Evolutionary conservation across 2,888 invertebrate species (phyloP).

Genomic region (Meganola albula): DNA sequence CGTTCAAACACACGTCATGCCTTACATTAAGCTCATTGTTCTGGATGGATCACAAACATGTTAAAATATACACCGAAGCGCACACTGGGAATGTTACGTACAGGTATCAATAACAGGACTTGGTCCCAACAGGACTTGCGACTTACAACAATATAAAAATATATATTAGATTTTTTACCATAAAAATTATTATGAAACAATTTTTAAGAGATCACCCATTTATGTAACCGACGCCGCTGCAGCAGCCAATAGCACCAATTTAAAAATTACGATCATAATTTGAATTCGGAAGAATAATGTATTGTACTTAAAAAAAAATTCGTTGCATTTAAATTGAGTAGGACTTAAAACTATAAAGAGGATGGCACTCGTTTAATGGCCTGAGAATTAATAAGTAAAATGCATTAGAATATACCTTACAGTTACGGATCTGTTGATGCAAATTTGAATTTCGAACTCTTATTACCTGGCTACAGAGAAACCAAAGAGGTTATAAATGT

Average conservation of each 20-base stretch:
- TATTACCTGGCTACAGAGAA: slow-evolving; percentile 1
- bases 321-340: slow-evolving; percentile 56
- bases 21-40: slow-evolving; percentile 62
- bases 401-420: slow-evolving; percentile 70
- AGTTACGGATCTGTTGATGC: slow-evolving; percentile 34
- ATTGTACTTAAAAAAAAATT: slow-evolving; percentile 45
- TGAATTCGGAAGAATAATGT: slow-evolving; percentile 30
- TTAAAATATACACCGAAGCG: slow-evolving; percentile 66
- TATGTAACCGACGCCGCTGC: slow-evolving; percentile 51
- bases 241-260: slow-evolving; percentile 60
- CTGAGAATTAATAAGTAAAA: slow-evolving; percentile 77
- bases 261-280: slow-evolving; percentile 30
- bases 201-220: slow-evolving; percentile 70
- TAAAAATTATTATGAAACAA: slow-evolving; percentile 36
- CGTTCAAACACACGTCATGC: slow-evolving; percentile 69
- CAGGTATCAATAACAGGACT: slow-evolving; percentile 71
- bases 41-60: slow-evolving; percentile 76
- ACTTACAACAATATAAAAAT: slow-evolving; percentile 69
- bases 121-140: slow-evolving; percentile 27
- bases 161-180: slow-evolving; percentile 41
- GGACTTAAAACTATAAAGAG: slow-evolving; percentile 70
- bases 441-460: slow-evolving; percentile 23
- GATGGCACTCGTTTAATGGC: slow-evolving; percentile 77
- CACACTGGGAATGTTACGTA: slow-evolving; percentile 75
- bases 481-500: slow-evolving; percentile 1